phyloP scores from a whole-genome alignment of 2,888 invertebrate genomes.

The Phengaris arion region DNA sequence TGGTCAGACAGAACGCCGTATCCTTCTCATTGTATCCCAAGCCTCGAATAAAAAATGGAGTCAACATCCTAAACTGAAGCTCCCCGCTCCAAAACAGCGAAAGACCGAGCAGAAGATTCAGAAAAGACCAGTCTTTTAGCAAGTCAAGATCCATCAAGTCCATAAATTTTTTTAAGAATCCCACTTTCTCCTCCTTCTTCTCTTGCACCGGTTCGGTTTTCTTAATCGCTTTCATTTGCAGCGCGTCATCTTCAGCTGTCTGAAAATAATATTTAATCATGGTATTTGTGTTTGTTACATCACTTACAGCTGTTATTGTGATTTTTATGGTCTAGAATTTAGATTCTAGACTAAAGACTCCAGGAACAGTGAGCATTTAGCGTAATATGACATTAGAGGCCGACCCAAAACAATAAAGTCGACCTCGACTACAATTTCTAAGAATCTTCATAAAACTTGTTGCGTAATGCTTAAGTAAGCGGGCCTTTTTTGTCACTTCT shows the following conservation, averaged over 20 bases:
- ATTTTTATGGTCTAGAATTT: no score
- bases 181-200: constrained; percentile 51
- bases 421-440: no score
- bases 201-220: constrained; percentile 53
- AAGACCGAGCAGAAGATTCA: constrained; percentile 85
- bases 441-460: no score
- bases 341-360: no score
- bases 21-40: constrained; percentile 82
- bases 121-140: constrained; percentile 85
- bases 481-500: no score
- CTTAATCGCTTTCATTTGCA: constrained; percentile 72
- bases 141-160: constrained; percentile 85
- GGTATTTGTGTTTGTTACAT: not conserved
- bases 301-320: no score
- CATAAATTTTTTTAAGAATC: constrained; percentile 79
- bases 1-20: constrained; percentile 86
- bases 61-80: constrained; percentile 86
- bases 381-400: no score
- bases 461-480: no score
- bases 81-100: constrained; percentile 87
- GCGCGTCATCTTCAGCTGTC: constrained; percentile 70
- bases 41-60: constrained; percentile 83
- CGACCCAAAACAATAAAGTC: no score
- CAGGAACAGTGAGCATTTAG: no score
- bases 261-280: constrained; percentile 46